Conservation (phyloP, 2,113 vertebrate species). For the Atlantisia rogersi region DNA sequence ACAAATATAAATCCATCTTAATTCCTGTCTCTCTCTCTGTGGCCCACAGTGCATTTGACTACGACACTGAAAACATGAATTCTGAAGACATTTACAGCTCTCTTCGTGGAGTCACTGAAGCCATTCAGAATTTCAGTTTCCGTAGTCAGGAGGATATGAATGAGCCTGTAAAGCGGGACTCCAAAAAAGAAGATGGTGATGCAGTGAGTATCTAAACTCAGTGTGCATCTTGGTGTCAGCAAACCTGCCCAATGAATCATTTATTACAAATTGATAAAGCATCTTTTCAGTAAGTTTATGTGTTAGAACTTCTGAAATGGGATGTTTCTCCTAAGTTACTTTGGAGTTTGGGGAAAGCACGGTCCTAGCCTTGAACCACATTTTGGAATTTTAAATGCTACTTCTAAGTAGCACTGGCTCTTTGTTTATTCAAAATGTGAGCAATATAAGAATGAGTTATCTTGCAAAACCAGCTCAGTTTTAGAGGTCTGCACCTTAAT, state of each 20-base stretch:
- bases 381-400: not conserved
- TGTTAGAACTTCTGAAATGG: not conserved
- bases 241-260: not conserved
- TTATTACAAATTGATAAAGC: not conserved
- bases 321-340: not conserved
- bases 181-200: conserved; percentile 80
- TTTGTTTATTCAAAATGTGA: not conserved
- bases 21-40: not conserved
- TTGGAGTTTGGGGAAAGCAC: not conserved
- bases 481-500: not conserved
- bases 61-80: conserved; percentile 98
- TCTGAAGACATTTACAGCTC: conserved; percentile 98
- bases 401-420: not conserved
- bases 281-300: not conserved
- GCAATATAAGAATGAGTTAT: not conserved
- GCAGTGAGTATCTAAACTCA: conserved; percentile 74
- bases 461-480: not conserved
- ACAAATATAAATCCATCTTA: not conserved
- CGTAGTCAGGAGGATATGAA: conserved; percentile 97
- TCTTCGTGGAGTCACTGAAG: conserved; percentile 94
- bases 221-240: not conserved
- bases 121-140: conserved; percentile 97
- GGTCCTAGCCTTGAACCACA: not conserved
- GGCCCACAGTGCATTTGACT: conserved; percentile 90
- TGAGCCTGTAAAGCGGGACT: conserved; percentile 85